Evolutionary conservation across 1,140 invertebrate genomes (phyloP).

Genomic region (Orius laevigatus): DNA sequence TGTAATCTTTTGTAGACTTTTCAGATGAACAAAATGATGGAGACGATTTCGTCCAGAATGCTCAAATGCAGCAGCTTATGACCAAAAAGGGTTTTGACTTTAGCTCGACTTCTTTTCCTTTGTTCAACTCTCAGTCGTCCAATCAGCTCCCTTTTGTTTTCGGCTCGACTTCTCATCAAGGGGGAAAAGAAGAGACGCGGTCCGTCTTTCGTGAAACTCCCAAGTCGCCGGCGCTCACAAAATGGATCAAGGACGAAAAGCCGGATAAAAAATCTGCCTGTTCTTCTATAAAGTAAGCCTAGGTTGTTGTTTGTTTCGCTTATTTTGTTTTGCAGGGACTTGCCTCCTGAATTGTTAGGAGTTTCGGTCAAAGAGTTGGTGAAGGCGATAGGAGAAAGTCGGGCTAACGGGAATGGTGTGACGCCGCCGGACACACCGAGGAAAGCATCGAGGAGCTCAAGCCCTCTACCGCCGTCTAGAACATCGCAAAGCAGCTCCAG

Average conservation of each 20-base stretch:
- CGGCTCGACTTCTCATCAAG: slow-evolving; percentile 18
- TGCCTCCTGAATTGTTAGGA: slow-evolving; percentile 47
- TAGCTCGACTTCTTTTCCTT: slow-evolving; percentile 20
- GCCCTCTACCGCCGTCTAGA: slow-evolving; percentile 35
- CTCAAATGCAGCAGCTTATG: slow-evolving; percentile 14
- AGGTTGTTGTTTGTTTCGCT: neutral
- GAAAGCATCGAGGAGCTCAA: slow-evolving; percentile 40
- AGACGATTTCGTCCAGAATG: neutral
- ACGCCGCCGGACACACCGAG: slow-evolving; percentile 57
- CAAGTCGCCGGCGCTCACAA: slow-evolving; percentile 48
- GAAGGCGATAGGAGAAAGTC: slow-evolving; percentile 58
- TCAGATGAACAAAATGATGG: neutral
- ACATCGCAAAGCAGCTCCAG: slow-evolving; percentile 38
- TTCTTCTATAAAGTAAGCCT: slow-evolving; percentile 5
- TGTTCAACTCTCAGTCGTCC: slow-evolving; percentile 18
- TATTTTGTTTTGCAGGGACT: slow-evolving; percentile 27
- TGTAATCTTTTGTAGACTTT: neutral
- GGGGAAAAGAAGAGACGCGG: slow-evolving; percentile 14
- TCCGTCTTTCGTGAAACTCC: slow-evolving; percentile 23
- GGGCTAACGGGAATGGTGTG: slow-evolving; percentile 59
- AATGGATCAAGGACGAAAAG: slow-evolving; percentile 49
- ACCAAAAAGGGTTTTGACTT: slow-evolving; percentile 43
- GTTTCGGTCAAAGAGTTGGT: slow-evolving; percentile 66
- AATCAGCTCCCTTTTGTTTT: slow-evolving; percentile 38
- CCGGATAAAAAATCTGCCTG: slow-evolving; percentile 8